phyloP scores from a whole-genome alignment of 2,888 invertebrate species.

The Quadroppia sp. region DNA sequence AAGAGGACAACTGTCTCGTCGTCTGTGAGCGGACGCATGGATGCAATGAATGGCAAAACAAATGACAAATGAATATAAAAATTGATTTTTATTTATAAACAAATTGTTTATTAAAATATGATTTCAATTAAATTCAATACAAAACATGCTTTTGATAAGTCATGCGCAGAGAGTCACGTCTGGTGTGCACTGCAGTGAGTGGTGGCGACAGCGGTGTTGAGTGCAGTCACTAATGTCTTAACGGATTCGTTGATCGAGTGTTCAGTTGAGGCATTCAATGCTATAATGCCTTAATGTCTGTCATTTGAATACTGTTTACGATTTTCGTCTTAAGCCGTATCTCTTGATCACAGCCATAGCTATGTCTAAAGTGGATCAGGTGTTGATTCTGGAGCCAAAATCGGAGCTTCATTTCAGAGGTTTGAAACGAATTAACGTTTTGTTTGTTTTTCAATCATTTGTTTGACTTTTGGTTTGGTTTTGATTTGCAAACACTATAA shows the following conservation, averaged over 20 bases:
- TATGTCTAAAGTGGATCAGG: slow-evolving; percentile 68
- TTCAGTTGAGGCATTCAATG: neutral
- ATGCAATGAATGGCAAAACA: neutral
- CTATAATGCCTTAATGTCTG: slow-evolving; percentile 17
- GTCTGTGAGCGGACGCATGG: slow-evolving; percentile 81
- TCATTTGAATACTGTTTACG: slow-evolving; percentile 8
- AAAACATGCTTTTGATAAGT: neutral
- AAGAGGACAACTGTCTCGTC: slow-evolving; percentile 80
- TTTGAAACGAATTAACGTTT: slow-evolving; percentile 56
- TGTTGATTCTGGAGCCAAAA: slow-evolving; percentile 79
- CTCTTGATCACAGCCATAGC: no score
- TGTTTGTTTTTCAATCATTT: neutral
- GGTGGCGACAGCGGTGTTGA: neutral
- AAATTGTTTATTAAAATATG: neutral
- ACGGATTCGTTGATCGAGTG: slow-evolving; percentile 13
- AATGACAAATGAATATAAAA: no score
- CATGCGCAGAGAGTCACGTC: slow-evolving; percentile 25
- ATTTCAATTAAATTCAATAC: neutral
- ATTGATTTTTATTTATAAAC: neutral
- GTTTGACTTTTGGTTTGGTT: neutral
- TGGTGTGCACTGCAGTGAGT: neutral
- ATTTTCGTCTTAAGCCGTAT: neutral
- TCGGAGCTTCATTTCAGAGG: slow-evolving; percentile 85
- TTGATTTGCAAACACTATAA: neutral
- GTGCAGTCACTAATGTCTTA: slow-evolving; percentile 3